Evolutionary conservation across 64 coral and sea anemone species (phyloP).

Genomic region (Dendronephthya gigantea): DNA sequence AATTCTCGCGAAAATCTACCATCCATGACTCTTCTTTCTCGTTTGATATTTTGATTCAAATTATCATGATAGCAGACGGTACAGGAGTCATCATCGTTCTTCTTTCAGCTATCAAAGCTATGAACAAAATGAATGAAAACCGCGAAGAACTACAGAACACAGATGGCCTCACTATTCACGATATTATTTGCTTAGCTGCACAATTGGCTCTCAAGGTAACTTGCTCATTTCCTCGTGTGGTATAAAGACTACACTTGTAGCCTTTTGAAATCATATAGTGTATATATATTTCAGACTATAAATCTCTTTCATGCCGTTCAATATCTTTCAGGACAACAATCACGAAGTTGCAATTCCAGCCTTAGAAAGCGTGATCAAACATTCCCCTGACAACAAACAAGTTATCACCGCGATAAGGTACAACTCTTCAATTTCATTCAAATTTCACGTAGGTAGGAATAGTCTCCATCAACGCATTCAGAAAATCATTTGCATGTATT

Average conservation of each 20-base stretch:
- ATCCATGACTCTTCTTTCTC: no score
- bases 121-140: constrained; percentile 50
- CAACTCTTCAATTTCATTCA: neutral
- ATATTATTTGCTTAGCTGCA: constrained; percentile 76
- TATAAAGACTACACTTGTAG: neutral
- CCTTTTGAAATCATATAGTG: neutral
- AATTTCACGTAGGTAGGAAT: neutral
- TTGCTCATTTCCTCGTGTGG: neutral
- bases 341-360: constrained; percentile 67
- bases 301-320: neutral
- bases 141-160: constrained; percentile 18
- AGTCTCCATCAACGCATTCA: neutral
- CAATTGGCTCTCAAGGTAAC: constrained; percentile 87
- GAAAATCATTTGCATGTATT: neutral
- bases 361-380: constrained; percentile 66
- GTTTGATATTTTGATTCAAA: no score
- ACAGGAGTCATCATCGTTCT: no score
- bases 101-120: constrained; percentile 56
- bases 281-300: no score
- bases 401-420: constrained; percentile 56
- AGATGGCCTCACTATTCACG: constrained; percentile 46
- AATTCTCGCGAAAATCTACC: neutral
- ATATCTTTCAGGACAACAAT: constrained; percentile 69
- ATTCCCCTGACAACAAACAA: constrained; percentile 50
- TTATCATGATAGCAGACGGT: no score